A percentile compares a stretch with the other conserved stretches of the same genome.
These are phyloP conservation scores for Macroglossus sobrinus DNA, from an alignment of 2,113 vertebrate species.

Conservation along the genomic window DNA sequence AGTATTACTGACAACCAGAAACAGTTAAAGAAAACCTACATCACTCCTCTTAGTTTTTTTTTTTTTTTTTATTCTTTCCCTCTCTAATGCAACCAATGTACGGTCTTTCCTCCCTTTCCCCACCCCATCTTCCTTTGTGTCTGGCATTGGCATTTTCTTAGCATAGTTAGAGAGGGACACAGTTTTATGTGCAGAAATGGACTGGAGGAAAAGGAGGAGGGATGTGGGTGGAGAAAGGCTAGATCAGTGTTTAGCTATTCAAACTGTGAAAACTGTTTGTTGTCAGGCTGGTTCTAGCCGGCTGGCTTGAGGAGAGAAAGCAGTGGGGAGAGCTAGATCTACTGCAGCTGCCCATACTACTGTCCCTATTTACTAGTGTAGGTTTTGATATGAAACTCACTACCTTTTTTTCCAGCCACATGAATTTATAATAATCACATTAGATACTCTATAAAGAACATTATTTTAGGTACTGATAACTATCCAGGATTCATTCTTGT, in stretches of 20 bases:
- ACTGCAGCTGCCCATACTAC: constrained; percentile 12
- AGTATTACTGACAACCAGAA: neutral
- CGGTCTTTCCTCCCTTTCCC: neutral
- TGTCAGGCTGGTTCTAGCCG: constrained; percentile 55
- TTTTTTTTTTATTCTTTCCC: neutral
- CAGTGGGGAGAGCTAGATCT: neutral
- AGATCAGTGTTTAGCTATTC: constrained; percentile 41
- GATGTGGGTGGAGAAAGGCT: constrained; percentile 39
- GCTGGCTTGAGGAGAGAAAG: constrained; percentile 48
- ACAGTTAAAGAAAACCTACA: neutral
- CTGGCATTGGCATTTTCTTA: constrained; percentile 11
- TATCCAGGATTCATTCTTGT: neutral
- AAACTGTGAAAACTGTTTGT: neutral
- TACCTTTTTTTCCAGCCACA: constrained; percentile 1
- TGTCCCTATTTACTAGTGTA: neutral
- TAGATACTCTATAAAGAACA: neutral
- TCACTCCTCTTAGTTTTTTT: neutral
- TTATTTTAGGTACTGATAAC: neutral
- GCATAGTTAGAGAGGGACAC: neutral
- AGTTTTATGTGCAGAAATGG: constrained; percentile 13
- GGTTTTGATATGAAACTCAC: neutral
- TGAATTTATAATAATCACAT: neutral
- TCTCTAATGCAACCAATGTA: neutral
- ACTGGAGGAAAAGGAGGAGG: constrained; percentile 30
- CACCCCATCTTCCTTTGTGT: constrained; percentile 35